Percentiles rank a stretch among this genome's conserved stretches.
Conservation (phyloP, 1,140 invertebrate genomes). For the Varroa destructor region DNA sequence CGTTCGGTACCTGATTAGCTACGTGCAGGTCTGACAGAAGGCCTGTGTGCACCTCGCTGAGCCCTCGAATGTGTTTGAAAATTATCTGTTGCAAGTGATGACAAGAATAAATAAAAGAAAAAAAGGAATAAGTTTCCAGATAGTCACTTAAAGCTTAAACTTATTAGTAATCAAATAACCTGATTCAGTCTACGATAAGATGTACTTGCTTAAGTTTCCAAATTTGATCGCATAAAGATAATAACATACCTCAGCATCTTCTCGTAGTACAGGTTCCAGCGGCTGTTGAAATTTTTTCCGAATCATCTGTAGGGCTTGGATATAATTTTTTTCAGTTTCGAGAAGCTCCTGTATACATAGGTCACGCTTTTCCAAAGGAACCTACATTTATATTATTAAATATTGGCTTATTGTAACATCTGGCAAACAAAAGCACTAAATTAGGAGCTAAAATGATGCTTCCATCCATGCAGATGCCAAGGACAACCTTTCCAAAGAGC, state of each 20-base stretch:
- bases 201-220: no score
- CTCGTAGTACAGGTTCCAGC: neutral
- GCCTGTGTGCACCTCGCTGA: constrained; percentile 57
- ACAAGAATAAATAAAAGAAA: no score
- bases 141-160: no score
- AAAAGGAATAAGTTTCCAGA: no score
- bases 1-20: constrained; percentile 24
- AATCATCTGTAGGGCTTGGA: constrained; percentile 79
- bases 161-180: no score
- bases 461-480: neutral
- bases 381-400: constrained; percentile 31
- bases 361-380: constrained; percentile 63
- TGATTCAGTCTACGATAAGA: no score
- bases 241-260: constrained; percentile 28
- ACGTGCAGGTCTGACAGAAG: constrained; percentile 42
- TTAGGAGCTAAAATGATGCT: neutral
- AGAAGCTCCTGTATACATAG: constrained; percentile 88
- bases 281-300: constrained; percentile 64
- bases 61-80: constrained; percentile 34
- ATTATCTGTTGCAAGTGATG: constrained; percentile 14
- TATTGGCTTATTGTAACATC: no score
- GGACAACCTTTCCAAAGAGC: neutral
- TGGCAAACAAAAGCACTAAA: neutral
- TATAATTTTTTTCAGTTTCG: constrained; percentile 92
- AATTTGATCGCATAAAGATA: no score